Percentiles rank a stretch among this genome's conserved stretches.
These are phyloP conservation scores for Liparis tanakae DNA, from an alignment of 2,797 vertebrate genomes.

Conservation along the genomic window DNA sequence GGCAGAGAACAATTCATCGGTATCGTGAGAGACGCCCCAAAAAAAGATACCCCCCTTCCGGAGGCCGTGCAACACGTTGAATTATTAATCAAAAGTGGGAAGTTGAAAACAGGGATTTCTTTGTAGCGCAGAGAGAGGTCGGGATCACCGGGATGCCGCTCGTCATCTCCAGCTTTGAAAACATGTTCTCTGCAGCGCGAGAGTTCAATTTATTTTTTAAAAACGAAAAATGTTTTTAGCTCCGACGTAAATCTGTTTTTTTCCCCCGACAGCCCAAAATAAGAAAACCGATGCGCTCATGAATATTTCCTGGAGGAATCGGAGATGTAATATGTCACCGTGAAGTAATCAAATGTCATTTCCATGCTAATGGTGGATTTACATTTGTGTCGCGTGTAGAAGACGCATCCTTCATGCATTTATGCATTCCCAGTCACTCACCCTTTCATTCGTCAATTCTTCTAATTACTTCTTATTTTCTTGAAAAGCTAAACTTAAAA, in stretches of 20 bases:
- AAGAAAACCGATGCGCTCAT: constrained; percentile 41
- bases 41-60: constrained; percentile 7
- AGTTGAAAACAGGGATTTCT: constrained; percentile 29
- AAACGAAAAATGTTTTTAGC: constrained; percentile 48
- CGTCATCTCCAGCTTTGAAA: constrained; percentile 38
- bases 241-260: constrained; percentile 32
- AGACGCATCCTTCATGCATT: constrained; percentile 3
- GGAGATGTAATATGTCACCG: constrained; percentile 47
- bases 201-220: constrained; percentile 52
- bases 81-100: constrained; percentile 25
- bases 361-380: constrained; percentile 62
- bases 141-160: constrained; percentile 19
- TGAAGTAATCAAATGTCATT: constrained; percentile 62
- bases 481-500: not conserved
- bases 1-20: constrained; percentile 13
- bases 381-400: constrained; percentile 37
- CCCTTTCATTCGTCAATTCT: not conserved
- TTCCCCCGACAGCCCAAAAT: constrained; percentile 18
- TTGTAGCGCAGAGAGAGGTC: constrained; percentile 21
- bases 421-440: not conserved
- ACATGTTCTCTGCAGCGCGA: constrained; percentile 20
- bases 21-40: not conserved
- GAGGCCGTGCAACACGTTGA: constrained; percentile 1
- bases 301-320: constrained; percentile 43
- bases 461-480: not conserved